phyloP scores from a whole-genome alignment of 1,140 invertebrate species.

The Caenorhabditis latens region DNA sequence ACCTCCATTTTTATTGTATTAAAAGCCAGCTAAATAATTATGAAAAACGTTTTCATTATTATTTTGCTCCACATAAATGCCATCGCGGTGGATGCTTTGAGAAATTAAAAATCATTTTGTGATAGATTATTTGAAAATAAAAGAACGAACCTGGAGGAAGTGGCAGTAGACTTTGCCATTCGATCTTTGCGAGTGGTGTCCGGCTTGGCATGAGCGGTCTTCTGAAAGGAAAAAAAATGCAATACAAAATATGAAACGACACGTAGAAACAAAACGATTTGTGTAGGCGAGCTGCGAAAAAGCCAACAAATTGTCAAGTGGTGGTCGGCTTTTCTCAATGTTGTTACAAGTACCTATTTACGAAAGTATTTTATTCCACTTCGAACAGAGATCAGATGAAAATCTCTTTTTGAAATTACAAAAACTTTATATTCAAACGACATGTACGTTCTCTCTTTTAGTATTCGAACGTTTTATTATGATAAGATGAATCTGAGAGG shows the following conservation, averaged over 20 bases:
- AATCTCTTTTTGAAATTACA: not conserved
- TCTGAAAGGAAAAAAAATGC: not conserved
- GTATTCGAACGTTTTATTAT: too few relatives aligned
- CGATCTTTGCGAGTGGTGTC: conserved; percentile 18
- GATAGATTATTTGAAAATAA: not conserved
- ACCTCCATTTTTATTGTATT: not conserved
- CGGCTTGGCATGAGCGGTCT: not conserved
- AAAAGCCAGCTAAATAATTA: not conserved
- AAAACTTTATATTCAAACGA: not conserved
- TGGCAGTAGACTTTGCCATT: conserved; percentile 23
- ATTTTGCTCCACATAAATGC: too few relatives aligned
- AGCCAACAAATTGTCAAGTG: conserved; percentile 41
- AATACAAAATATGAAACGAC: conserved; percentile 1
- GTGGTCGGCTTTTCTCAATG: not conserved
- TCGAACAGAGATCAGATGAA: not conserved
- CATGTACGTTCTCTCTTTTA: too few relatives aligned
- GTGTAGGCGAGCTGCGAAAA: conserved; percentile 41
- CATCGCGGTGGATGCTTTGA: too few relatives aligned
- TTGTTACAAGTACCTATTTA: conserved; percentile 28
- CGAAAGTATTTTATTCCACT: conserved; percentile 16
- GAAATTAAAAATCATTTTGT: too few relatives aligned
- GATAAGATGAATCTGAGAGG: too few relatives aligned
- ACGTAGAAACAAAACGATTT: conserved; percentile 2
- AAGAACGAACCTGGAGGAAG: conserved; percentile 31
- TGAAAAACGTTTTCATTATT: too few relatives aligned